These are phyloP conservation scores for Centropyge bicolor DNA, from an alignment of 2,797 vertebrate species.

Conservation along the genomic window DNA sequence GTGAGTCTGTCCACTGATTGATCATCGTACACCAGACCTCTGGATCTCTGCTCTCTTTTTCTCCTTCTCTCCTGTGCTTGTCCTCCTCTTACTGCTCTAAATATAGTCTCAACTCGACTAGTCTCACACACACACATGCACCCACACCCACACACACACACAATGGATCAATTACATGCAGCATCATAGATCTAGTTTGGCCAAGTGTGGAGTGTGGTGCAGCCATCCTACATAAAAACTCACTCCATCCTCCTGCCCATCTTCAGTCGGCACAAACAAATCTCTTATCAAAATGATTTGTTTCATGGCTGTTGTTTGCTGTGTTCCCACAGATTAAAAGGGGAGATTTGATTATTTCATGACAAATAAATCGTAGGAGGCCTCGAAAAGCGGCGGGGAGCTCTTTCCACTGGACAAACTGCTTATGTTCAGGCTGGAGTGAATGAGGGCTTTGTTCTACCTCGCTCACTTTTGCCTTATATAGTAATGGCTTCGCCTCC, in stretches of 20 bases:
- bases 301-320: constrained; percentile 58
- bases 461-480: constrained; percentile 73
- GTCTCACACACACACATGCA: constrained; percentile 37
- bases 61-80: constrained; percentile 58
- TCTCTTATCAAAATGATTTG: constrained; percentile 74
- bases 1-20: constrained; percentile 78
- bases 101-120: constrained; percentile 77
- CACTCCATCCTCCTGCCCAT: constrained; percentile 38
- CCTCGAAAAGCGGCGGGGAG: constrained; percentile 44
- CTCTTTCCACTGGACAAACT: constrained; percentile 57
- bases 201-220: constrained; percentile 51
- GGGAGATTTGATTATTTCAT: constrained; percentile 73
- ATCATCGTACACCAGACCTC: constrained; percentile 83
- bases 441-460: constrained; percentile 73
- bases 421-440: constrained; percentile 61
- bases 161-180: constrained; percentile 69
- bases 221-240: constrained; percentile 58
- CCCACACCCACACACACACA: constrained; percentile 51
- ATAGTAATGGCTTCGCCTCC: constrained; percentile 71
- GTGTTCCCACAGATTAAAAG: constrained; percentile 73
- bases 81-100: constrained; percentile 77
- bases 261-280: constrained; percentile 58
- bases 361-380: constrained; percentile 66
- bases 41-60: constrained; percentile 76
- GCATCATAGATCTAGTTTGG: constrained; percentile 61